Conservation (phyloP, 2,888 invertebrate species). For the Cheilosia scutellata region DNA sequence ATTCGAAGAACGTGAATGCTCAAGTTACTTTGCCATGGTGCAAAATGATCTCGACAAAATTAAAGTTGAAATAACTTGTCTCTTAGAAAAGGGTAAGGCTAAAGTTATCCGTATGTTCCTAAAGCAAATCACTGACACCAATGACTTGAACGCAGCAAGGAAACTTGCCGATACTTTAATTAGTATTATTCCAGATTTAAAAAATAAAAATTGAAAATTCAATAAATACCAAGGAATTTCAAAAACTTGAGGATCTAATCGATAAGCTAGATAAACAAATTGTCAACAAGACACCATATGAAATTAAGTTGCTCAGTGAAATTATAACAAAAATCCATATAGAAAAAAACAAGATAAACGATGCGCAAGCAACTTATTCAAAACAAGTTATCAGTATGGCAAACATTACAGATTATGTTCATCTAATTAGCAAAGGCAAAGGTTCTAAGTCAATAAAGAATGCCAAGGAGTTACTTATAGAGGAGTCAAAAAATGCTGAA, state of each 20-base stretch:
- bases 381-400: not conserved
- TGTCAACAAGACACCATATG: constrained; percentile 18
- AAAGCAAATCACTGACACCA: not conserved
- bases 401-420: not conserved
- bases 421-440: not conserved
- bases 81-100: not conserved
- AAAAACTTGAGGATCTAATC: not conserved
- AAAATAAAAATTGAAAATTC: not conserved
- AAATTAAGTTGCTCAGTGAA: constrained; percentile 6
- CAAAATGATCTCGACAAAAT: not conserved
- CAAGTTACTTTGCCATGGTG: not conserved
- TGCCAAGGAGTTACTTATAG: not conserved
- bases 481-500: not conserved
- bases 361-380: not conserved
- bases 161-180: not conserved
- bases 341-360: not conserved
- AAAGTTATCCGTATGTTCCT: not conserved
- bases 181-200: not conserved
- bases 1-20: not conserved
- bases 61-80: not conserved
- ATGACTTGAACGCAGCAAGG: not conserved
- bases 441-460: not conserved
- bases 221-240: not conserved
- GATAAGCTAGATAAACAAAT: not conserved
- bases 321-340: constrained; percentile 6